Conservation (phyloP, 2,113 vertebrate genomes). For the Rhineura floridana region DNA sequence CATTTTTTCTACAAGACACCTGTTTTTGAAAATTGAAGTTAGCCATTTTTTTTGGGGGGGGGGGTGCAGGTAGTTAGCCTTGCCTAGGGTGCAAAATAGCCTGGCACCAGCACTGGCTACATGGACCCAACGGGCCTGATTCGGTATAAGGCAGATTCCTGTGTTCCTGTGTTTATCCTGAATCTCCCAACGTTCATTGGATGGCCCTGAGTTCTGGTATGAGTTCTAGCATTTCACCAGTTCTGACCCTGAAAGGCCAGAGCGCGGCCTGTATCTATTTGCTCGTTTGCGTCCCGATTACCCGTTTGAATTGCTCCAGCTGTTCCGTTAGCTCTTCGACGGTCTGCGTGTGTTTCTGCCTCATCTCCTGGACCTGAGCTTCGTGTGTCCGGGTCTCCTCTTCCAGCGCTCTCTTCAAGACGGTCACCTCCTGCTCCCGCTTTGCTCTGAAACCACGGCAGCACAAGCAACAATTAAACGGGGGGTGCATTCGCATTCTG, state of each 20-base stretch:
- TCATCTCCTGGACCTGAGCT: slow-evolving; percentile 90
- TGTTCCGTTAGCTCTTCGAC: slow-evolving; percentile 90
- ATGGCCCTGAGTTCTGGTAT: too few species aligned
- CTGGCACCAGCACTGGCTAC: too few species aligned
- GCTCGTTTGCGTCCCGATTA: slow-evolving; percentile 34
- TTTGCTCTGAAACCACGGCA: slow-evolving; percentile 81
- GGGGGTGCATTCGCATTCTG: rapidly evolving
- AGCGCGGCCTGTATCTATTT: background rate
- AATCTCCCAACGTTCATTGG: too few species aligned
- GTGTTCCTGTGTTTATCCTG: too few species aligned
- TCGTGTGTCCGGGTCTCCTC: slow-evolving; percentile 89
- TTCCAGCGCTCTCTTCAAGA: slow-evolving; percentile 89
- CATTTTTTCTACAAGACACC: too few species aligned
- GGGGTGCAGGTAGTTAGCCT: too few species aligned
- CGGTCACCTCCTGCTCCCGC: slow-evolving; percentile 91
- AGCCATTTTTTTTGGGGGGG: too few species aligned
- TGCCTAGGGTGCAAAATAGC: too few species aligned
- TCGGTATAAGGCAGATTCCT: too few species aligned
- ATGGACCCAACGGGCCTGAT: too few species aligned
- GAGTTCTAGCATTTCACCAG: background rate
- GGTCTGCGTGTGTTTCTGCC: slow-evolving; percentile 88
- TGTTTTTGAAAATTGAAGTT: too few species aligned
- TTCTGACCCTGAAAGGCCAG: rapidly evolving
- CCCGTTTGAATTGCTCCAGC: slow-evolving; percentile 93
- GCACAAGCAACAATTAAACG: background rate